Conservation (phyloP, 2,113 vertebrate species). For the Mesembrinibis cayennensis region DNA sequence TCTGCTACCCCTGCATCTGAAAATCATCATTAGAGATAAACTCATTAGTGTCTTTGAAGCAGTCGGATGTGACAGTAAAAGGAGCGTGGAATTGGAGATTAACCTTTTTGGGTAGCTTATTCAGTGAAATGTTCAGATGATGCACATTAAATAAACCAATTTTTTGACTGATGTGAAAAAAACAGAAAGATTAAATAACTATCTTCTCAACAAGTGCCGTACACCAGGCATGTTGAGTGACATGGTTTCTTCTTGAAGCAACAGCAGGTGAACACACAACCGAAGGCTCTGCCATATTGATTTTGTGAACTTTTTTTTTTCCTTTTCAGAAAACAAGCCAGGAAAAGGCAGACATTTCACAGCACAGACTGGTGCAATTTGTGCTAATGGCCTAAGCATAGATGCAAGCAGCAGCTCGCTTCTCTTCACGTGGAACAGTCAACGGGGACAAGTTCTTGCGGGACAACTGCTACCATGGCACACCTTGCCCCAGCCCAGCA, state of each 20-base stretch:
- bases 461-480: neutral
- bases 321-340: conserved; percentile 17
- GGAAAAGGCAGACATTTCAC: conserved; percentile 24
- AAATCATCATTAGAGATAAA: conserved; percentile 1
- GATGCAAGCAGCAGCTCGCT: neutral
- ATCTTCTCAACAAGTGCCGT: neutral
- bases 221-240: neutral
- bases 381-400: neutral
- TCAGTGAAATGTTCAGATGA: conserved; percentile 15
- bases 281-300: neutral
- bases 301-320: neutral
- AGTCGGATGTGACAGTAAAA: conserved; percentile 17
- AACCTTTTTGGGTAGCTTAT: conserved; percentile 21
- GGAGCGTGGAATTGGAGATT: neutral
- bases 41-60: conserved; percentile 5
- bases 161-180: conserved; percentile 1
- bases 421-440: neutral
- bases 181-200: neutral
- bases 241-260: neutral
- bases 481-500: neutral
- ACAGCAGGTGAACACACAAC: conserved; percentile 4
- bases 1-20: neutral
- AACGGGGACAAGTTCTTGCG: neutral
- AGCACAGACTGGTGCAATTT: conserved; percentile 18
- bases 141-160: conserved; percentile 4